Percentiles rank a stretch among this genome's conserved stretches.
Evolutionary conservation across 2,797 vertebrate genomes (phyloP).

Genomic region (Melopsittacus undulatus): DNA sequence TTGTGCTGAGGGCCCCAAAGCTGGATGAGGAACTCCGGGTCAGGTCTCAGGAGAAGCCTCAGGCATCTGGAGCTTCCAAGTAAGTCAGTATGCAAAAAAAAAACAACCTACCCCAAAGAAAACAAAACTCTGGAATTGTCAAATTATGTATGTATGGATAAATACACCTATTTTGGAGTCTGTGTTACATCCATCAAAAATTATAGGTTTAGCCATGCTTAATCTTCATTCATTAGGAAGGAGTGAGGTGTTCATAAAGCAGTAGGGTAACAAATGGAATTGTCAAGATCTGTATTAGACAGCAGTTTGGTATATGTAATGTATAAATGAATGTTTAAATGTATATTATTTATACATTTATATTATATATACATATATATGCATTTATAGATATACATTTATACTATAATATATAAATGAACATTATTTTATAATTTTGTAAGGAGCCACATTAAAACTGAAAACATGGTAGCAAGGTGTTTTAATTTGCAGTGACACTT

Average conservation of each 20-base stretch:
- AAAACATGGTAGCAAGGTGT: neutral
- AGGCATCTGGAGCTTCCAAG: neutral
- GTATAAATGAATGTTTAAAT: neutral
- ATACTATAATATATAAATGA: neutral
- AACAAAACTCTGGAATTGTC: neutral
- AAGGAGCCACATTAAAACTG: neutral
- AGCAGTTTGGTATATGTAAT: neutral
- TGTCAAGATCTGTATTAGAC: neutral
- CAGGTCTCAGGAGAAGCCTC: neutral
- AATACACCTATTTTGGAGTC: neutral
- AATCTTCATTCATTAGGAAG: neutral
- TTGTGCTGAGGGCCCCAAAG: neutral
- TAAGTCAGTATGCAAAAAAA: neutral
- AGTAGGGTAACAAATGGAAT: neutral
- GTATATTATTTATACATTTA: too few species aligned
- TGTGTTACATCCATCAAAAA: neutral
- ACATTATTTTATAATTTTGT: neutral
- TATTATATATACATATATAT: too few species aligned
- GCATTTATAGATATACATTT: too few species aligned
- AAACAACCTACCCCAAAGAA: neutral
- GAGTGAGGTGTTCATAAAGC: neutral
- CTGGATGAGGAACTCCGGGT: accelerated
- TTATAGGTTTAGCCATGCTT: neutral
- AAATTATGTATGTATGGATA: neutral
- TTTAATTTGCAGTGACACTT: neutral